Conservation (phyloP, 2,888 invertebrate genomes). For the Lasioglossum zephyrum region DNA sequence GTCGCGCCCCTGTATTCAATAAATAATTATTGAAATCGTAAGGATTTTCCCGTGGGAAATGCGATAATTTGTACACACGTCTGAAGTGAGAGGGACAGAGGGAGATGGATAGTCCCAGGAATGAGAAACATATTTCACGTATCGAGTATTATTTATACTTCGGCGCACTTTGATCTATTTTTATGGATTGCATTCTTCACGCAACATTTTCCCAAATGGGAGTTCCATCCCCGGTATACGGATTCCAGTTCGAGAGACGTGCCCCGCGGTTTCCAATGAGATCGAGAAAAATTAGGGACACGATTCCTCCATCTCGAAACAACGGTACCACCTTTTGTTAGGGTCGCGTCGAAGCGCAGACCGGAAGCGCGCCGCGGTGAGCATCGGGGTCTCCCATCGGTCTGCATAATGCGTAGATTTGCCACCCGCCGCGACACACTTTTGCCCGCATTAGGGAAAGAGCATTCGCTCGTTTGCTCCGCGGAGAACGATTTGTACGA, state of each 20-base stretch:
- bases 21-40: not conserved
- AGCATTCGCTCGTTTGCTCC: conserved; percentile 70
- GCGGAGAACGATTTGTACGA: conserved; percentile 70
- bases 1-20: not conserved
- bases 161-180: not conserved
- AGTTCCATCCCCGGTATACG: not conserved
- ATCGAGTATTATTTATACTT: not conserved
- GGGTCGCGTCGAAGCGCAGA: conserved; percentile 32
- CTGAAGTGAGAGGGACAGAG: not conserved
- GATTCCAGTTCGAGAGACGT: not conserved
- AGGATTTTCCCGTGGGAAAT: not conserved
- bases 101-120: not conserved
- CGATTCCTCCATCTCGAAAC: conserved; percentile 32
- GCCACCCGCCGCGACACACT: conserved; percentile 70
- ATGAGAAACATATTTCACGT: not conserved
- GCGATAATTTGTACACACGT: not conserved
- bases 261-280: not conserved
- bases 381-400: conserved; percentile 32
- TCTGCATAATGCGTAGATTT: conserved; percentile 69
- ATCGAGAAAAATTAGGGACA: conserved; percentile 40
- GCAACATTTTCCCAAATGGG: not conserved
- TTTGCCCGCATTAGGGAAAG: conserved; percentile 71
- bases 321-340: conserved; percentile 33
- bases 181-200: not conserved
- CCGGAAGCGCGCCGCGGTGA: conserved; percentile 30